A percentile compares a stretch with the other conserved stretches of the same genome.
These are phyloP conservation scores for Psilanteris sp. DNA, from an alignment of 1,140 invertebrate genomes.

Conservation along the genomic window DNA sequence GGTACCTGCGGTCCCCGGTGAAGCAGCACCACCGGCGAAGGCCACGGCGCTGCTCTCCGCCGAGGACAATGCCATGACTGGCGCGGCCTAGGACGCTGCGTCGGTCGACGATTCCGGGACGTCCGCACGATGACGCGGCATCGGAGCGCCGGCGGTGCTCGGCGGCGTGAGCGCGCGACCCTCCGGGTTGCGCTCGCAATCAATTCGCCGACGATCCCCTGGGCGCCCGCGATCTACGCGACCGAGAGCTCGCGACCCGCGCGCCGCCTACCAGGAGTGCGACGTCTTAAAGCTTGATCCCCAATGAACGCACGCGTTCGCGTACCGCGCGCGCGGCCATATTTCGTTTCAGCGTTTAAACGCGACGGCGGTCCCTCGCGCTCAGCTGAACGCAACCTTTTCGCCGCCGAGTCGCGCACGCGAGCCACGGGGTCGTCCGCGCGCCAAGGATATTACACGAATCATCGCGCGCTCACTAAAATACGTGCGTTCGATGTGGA, in stretches of 20 bases:
- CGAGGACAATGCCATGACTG: constrained; percentile 69
- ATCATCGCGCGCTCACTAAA: too few relatives aligned
- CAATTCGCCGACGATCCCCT: neutral
- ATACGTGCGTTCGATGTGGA: too few relatives aligned
- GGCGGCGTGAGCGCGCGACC: constrained; percentile 47
- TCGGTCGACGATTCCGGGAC: constrained; percentile 47
- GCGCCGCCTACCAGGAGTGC: constrained; percentile 44
- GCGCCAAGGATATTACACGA: too few relatives aligned
- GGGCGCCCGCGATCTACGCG: constrained; percentile 5
- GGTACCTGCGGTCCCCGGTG: constrained; percentile 66
- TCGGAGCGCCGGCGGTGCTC: constrained; percentile 55
- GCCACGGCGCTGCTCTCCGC: constrained; percentile 62
- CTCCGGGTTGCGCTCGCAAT: neutral
- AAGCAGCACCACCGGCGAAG: constrained; percentile 54
- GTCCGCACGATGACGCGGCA: constrained; percentile 51
- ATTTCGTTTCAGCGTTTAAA: too few relatives aligned
- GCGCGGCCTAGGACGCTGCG: constrained; percentile 30
- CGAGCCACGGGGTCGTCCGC: too few relatives aligned
- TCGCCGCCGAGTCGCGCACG: too few relatives aligned
- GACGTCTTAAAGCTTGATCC: too few relatives aligned
- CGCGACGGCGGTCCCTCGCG: too few relatives aligned
- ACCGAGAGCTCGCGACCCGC: constrained; percentile 19
- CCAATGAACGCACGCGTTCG: too few relatives aligned
- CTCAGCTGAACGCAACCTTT: too few relatives aligned
- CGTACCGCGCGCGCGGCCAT: too few relatives aligned